Base-by-base conservation (phyloP, 2,888 invertebrate genomes). In the Andrena camellia region DNA sequence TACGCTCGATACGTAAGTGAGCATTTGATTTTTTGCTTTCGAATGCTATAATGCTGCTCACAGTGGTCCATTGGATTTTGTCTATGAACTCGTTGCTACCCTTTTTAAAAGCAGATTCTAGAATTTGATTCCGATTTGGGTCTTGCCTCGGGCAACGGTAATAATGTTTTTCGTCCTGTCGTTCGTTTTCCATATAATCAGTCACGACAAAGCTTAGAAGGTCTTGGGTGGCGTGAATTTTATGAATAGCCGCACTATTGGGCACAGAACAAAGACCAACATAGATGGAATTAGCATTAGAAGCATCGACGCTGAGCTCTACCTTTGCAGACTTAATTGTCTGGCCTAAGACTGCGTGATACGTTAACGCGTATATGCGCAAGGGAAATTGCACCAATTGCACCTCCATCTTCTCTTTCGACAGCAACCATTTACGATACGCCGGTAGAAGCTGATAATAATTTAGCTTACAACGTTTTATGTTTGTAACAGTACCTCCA, bases 381-480 rank as follows among this genome's bases (percentile, higher is more conserved):
- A 80, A 33, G 3, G 80, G 78, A 8, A 78, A 80, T 23, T 80
- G 78, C 35, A 0, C 17, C 26, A 80, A 54, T 6, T 23, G 1
- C 6, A 17, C 6, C 4, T 23, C 2, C 2, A 17, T 2, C 0
- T 1, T 29, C 10, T 0, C 0, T 2, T n/a, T 10, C 1, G 10
- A 1, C 1, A 31, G 0, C 8, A 79, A 20, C 80, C 80, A 80
- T 0, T 0, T 4, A 20, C 80, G 80, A 54, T 70, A 71, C 0
- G 71, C 66, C 20, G 80, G 71, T 23, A 78, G 6, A 54, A 78
- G 26, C 5, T 80, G 80, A 48, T 78, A 78, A 33, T 67, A 67
- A 80, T 54, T 71, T 23, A 80, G 33, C 0, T 3, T 0, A 5
- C 4, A 1, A 7, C 20, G 59, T 2, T 0, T 0, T n/a, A 71